Evolutionary conservation across 2,888 invertebrate genomes (phyloP), one percentile per base, ranked within the genome.

Genomic region (Geotrupes spiniger): DNA sequence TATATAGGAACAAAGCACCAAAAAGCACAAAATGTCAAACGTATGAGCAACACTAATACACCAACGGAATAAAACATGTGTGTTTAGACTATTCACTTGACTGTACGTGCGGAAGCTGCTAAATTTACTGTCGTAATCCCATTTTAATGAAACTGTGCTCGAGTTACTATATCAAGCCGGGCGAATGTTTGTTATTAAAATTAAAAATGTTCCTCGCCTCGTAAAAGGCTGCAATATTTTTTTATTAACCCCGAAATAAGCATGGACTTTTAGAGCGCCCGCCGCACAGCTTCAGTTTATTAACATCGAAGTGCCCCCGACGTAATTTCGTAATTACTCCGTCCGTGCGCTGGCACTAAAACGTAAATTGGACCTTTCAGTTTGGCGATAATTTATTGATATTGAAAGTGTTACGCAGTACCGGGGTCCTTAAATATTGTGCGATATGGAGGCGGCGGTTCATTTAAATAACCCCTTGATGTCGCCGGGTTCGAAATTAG

Each of bases 171-270:
- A 21, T 21, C 21, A 21, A 21, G 21, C 21, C 33, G 15, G 33
- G 12, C 11, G 33, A 33, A 33, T 33, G 33, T 33, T 33, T 33
- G 33, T 15, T 33, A 33, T 33, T 33, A 33, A 33, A 33, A 33
- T 33, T 33, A 10, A 14, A 33, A 33, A 33, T 12, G 8, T 9
- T 33, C 14, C 33, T 10, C 21, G 21, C 21, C 21, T 21, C 3
- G 21, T 4, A 21, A 21, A 21, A 33, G 9, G 9, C 33, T 10
- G 33, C 33, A 12, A 21, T 21, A 21, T 21, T 21, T 21, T n/a
- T 21, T 21, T 21, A 21, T 21, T 21, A 21, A 21, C 3, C 21
- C 6, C 21, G 21, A 33, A 33, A 33, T 10, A 12, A 33, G 12
- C 9, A 33, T 33, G 12, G 29, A 11, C 12, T 29, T 29, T 29